Evolutionary conservation across 2,888 invertebrate species (phyloP).

Genomic region (Nasonovia ribisnigri): DNA sequence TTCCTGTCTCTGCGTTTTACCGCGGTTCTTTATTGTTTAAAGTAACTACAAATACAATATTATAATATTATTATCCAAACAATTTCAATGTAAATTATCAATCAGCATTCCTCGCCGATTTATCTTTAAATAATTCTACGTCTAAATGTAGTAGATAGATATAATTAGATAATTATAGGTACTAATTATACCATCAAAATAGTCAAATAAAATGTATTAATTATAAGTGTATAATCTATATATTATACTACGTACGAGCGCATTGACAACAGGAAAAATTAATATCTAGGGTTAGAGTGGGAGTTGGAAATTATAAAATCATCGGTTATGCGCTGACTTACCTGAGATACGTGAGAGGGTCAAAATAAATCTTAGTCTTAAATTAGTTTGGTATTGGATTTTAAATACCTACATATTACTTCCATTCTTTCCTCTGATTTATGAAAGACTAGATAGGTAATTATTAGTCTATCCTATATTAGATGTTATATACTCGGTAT

Average conservation of each 20-base stretch:
- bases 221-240: neutral
- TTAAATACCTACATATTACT: neutral
- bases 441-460: neutral
- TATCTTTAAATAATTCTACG: neutral
- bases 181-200: neutral
- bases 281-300: neutral
- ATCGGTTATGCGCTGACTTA: neutral
- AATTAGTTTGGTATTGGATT: neutral
- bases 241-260: neutral
- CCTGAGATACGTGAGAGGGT: neutral
- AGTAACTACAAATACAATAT: neutral
- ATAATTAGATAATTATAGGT: too few species aligned
- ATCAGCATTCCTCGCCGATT: neutral
- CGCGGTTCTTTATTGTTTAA: neutral
- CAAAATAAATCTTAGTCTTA: neutral
- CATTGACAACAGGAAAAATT: neutral
- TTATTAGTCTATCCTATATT: neutral
- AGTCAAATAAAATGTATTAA: neutral
- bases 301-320: neutral
- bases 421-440: neutral
- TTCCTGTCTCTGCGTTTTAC: slow-evolving; percentile 30
- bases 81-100: neutral
- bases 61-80: too few species aligned
- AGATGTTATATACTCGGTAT: neutral
- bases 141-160: neutral